These are phyloP conservation scores for Scophthalmus maximus DNA, from an alignment of 2,113 vertebrate genomes.

Conservation along the genomic window DNA sequence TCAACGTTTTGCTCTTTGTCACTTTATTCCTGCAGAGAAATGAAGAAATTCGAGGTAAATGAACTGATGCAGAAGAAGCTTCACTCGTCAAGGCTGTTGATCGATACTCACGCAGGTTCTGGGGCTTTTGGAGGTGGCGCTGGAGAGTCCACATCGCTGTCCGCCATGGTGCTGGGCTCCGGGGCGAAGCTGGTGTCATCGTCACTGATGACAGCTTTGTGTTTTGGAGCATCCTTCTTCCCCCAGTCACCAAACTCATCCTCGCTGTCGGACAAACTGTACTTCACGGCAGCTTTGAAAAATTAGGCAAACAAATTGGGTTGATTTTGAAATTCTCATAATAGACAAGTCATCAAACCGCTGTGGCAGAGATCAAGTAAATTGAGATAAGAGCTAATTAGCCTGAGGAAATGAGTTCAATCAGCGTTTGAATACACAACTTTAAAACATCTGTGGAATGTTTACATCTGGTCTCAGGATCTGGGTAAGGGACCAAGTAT, in stretches of 20 bases:
- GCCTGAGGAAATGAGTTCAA: conserved; percentile 24
- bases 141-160: conserved; percentile 68
- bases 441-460: background rate
- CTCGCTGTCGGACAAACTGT: conserved; percentile 78
- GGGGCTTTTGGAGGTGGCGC: conserved; percentile 42
- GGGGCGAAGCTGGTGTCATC: conserved; percentile 60
- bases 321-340: background rate
- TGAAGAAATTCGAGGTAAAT: background rate
- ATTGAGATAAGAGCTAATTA: background rate
- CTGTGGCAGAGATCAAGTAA: background rate
- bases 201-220: conserved; percentile 31
- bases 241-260: conserved; percentile 67
- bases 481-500: background rate
- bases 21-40: conserved; percentile 70
- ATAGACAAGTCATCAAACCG: background rate
- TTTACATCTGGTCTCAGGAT: background rate
- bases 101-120: conserved; percentile 65
- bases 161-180: background rate
- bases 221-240: conserved; percentile 56
- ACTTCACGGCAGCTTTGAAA: conserved; percentile 65
- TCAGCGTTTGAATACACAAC: background rate
- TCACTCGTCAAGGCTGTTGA: background rate
- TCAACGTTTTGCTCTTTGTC: conserved; percentile 52
- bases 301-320: background rate
- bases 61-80: background rate